These are phyloP conservation scores for Anarhynchus alexandrinus DNA, from an alignment of 2,113 vertebrate species.

Conservation along the genomic window DNA sequence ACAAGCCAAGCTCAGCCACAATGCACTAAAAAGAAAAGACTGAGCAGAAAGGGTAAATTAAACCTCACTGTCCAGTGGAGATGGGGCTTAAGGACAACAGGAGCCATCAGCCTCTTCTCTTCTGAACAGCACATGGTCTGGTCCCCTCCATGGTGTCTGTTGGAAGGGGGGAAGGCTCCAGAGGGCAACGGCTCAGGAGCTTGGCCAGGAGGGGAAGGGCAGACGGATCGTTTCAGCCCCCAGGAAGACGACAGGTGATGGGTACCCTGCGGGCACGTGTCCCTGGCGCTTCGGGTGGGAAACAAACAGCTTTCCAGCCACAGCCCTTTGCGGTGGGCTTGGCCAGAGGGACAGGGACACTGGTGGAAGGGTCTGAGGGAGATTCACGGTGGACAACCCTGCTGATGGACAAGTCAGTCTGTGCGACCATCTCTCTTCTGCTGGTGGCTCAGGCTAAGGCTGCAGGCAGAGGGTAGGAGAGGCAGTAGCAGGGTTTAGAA, in stretches of 20 bases:
- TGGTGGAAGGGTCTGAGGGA: not conserved
- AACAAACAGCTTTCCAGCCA: not conserved
- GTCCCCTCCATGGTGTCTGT: not conserved
- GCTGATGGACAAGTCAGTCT: not conserved
- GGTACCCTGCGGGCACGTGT: not conserved
- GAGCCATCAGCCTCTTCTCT: not conserved
- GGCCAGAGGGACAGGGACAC: not conserved
- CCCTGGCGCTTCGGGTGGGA: not conserved
- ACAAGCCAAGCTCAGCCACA: not conserved
- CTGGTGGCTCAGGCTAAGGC: not conserved
- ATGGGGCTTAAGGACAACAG: not conserved
- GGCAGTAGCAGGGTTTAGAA: not conserved
- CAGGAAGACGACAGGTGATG: not conserved
- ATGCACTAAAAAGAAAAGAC: not conserved
- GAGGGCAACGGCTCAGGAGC: no score
- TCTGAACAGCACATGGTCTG: not conserved
- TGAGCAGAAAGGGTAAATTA: not conserved
- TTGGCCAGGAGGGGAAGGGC: not conserved
- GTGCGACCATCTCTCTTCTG: not conserved
- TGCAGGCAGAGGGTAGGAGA: not conserved
- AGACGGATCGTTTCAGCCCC: not conserved
- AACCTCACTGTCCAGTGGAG: not conserved
- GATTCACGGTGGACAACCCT: not conserved
- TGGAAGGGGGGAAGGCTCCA: not conserved
- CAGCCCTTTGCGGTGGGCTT: not conserved